Percentiles rank a stretch among this genome's conserved stretches.
These are phyloP conservation scores for Andricus quercusramuli DNA, from an alignment of 2,888 invertebrate species.

Conservation along the genomic window DNA sequence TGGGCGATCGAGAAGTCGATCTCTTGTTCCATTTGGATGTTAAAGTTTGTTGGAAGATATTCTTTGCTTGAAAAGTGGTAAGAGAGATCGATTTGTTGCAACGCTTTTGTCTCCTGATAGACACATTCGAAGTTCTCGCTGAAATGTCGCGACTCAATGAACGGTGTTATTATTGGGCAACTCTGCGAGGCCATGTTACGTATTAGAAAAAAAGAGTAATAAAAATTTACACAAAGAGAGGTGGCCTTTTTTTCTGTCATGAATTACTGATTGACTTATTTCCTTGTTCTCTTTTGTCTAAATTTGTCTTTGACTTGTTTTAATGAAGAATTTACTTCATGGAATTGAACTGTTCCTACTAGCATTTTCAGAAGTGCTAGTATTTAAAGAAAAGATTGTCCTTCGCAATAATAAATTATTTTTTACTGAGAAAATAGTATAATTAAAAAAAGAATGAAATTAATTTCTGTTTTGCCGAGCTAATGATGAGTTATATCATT, in stretches of 20 bases:
- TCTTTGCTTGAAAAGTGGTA: background rate
- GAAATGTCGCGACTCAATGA: conserved; percentile 23
- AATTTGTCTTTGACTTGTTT: no score
- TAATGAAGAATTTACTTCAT: no score
- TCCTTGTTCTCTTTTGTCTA: no score
- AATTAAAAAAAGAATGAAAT: no score
- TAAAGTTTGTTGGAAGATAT: background rate
- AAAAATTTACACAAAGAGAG: conserved; percentile 62
- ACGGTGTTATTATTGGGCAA: conserved; percentile 63
- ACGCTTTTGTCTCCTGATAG: conserved; percentile 1
- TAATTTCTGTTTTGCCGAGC: no score
- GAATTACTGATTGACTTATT: background rate
- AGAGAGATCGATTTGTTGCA: conserved; percentile 14
- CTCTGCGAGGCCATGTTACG: conserved; percentile 65
- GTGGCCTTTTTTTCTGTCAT: background rate
- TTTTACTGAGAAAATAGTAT: no score
- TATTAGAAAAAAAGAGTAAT: conserved; percentile 68
- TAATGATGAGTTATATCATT: no score
- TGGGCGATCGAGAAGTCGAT: background rate
- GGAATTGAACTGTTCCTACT: no score
- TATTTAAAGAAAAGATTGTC: no score
- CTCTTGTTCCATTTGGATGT: background rate
- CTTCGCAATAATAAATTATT: no score
- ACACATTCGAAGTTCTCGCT: conserved; percentile 27
- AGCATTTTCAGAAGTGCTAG: no score